A percentile compares a stretch with the other conserved stretches of the same genome.
phyloP scores from a whole-genome alignment of 2,113 vertebrate genomes.

The Elachura formosa region DNA sequence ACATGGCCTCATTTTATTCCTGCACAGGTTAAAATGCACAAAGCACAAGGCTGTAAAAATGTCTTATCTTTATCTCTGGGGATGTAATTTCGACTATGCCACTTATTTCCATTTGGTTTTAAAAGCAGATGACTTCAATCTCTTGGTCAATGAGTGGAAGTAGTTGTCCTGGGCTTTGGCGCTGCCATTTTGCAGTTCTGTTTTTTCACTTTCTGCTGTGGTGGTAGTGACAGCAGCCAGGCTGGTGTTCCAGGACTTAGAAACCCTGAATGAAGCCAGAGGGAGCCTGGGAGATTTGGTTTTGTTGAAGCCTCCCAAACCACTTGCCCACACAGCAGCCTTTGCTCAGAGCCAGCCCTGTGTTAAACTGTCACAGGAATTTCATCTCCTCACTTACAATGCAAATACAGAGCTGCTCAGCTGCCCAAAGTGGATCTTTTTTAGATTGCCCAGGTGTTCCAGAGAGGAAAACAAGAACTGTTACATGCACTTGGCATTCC shows the following conservation, averaged over 20 bases:
- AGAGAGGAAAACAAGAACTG: neutral
- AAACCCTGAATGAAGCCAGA: neutral
- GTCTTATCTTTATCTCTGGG: neutral
- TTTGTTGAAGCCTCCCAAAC: neutral
- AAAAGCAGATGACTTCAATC: neutral
- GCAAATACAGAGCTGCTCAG: neutral
- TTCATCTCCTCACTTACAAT: neutral
- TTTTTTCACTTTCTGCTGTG: neutral
- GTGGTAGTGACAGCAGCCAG: neutral
- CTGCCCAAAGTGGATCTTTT: neutral
- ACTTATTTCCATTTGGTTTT: neutral
- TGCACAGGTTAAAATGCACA: neutral
- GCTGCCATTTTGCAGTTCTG: neutral
- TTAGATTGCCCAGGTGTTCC: neutral
- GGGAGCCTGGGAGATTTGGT: neutral
- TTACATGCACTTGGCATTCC: fast-evolving
- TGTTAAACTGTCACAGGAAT: neutral
- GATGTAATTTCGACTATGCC: neutral
- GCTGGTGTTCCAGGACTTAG: neutral
- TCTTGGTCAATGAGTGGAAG: neutral
- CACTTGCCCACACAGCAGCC: neutral
- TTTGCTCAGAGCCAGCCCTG: neutral
- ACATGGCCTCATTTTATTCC: neutral
- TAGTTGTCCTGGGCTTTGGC: neutral
- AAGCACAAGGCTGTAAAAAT: neutral